Evolutionary conservation across 2,113 vertebrate species (phyloP), one percentile per base, ranked within the genome.

Genomic region (Poecilia latipinna): DNA sequence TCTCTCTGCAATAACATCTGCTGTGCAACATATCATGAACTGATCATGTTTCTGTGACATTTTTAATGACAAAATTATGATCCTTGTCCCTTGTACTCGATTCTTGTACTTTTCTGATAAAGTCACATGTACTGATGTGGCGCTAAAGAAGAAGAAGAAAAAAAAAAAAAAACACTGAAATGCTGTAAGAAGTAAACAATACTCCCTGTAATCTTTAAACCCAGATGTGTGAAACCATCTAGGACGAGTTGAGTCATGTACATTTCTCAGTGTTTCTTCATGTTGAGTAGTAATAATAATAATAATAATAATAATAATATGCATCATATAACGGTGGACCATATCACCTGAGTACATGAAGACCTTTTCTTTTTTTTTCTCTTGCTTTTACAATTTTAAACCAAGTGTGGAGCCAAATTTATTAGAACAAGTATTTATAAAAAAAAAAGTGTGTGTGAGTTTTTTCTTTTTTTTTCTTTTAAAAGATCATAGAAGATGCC

Each of bases 341-440:
- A 72, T 82, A 82, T 80, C 65, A 61, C 74, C 72, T 87, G 79
- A 82, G 83, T 84, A 80, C 86, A 29, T 81, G 74, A 80, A 75
- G 78, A 39, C 77, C 66, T 66, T 87, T 72, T 76, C 66, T 74
- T 72, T 86, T 82, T 77, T 78, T 29, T 29, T 29, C 28, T 72
- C 26, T 57, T 69, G 24, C n/a, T 66, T 69, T 69, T 77, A 90
- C 79, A 75, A 86, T 86, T 86, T 85, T 88, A 84, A 82, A 88
- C 89, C 84, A 42, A 77, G 32, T 73, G 74, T 75, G 87, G 86
- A 90, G 71, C 57, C 83, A 90, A 86, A 89, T 91, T 88, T 91
- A 89, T 84, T 89, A 88, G 90, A 88, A 88, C 89, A 90, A 91
- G 85, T 93, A 91, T 93, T 92, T 92, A 92, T 82, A 72, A 17